phyloP scores from a whole-genome alignment of 2,797 vertebrate genomes.

The Alosa sapidissima region DNA sequence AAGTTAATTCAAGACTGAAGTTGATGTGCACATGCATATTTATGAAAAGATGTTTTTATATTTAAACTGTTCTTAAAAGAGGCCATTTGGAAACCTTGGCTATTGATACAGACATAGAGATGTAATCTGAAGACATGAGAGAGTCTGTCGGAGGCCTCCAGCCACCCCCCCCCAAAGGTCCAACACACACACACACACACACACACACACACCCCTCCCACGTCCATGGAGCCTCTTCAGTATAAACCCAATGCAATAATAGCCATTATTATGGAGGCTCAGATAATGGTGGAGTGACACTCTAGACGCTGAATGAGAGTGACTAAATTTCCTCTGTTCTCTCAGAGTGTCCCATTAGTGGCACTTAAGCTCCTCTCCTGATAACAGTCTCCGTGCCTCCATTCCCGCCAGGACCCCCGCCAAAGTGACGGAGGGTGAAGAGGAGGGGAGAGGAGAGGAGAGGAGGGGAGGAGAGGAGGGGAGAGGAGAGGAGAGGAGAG shows the following conservation, averaged over 20 bases:
- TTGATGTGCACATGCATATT: background rate
- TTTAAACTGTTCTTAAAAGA: background rate
- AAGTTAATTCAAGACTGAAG: background rate
- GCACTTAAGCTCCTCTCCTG: conserved; percentile 5
- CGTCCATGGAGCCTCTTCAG: conserved; percentile 47
- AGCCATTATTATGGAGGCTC: conserved; percentile 4
- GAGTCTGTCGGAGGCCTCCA: too few species aligned
- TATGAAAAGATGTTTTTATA: background rate
- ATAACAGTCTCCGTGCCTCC: background rate
- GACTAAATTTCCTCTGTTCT: conserved; percentile 7
- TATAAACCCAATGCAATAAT: background rate
- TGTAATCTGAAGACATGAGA: background rate
- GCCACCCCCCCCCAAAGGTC: background rate
- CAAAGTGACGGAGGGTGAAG: background rate
- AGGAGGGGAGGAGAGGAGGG: too few species aligned
- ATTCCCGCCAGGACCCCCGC: background rate
- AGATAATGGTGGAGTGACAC: background rate
- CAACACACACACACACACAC: background rate
- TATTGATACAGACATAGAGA: conserved; percentile 12
- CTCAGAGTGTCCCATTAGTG: conserved; percentile 8
- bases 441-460: too few species aligned
- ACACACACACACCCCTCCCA: conserved; percentile 43
- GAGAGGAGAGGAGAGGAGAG: too few species aligned
- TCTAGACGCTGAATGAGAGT: background rate
- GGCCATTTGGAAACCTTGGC: conserved; percentile 27